A percentile compares a stretch with the other conserved stretches of the same genome.
Conservation (phyloP, 2,888 invertebrate species). For the Iphiclides podalirius region DNA sequence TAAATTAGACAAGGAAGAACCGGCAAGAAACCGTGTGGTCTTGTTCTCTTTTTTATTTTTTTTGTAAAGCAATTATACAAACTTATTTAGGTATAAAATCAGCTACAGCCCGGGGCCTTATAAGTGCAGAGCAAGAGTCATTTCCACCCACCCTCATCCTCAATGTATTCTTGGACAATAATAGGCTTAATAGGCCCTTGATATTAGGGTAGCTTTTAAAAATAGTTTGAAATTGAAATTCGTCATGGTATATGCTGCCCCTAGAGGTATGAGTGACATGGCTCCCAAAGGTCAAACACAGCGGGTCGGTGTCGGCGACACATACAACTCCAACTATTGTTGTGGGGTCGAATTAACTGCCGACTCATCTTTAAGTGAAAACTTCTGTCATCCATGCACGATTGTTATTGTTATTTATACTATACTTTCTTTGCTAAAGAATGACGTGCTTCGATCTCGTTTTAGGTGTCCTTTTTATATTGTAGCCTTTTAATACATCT, state of each 20-base stretch:
- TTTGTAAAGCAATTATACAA: too few relatives aligned
- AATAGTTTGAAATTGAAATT: too few relatives aligned
- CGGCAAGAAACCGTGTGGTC: too few relatives aligned
- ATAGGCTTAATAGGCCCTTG: too few relatives aligned
- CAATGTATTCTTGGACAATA: too few relatives aligned
- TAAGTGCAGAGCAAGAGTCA: too few relatives aligned
- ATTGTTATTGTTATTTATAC: constrained; percentile 7
- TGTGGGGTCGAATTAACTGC: constrained; percentile 35
- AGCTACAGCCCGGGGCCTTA: too few relatives aligned
- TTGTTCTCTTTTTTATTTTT: too few relatives aligned
- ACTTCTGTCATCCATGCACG: constrained; percentile 29
- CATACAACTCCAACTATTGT: constrained; percentile 40
- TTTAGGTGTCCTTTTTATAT: background rate
- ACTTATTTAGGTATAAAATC: too few relatives aligned
- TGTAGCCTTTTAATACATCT: background rate
- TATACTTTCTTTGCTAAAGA: constrained; percentile 14
- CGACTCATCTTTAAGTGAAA: constrained; percentile 62
- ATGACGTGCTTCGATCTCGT: background rate
- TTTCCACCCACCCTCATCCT: too few relatives aligned
- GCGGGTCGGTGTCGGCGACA: constrained; percentile 37
- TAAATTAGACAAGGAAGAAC: too few relatives aligned
- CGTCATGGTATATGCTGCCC: constrained; percentile 3
- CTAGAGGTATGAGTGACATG: constrained; percentile 28
- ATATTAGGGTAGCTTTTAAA: too few relatives aligned
- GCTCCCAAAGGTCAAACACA: constrained; percentile 40